These are phyloP conservation scores for Patiria miniata DNA, from an alignment of 35 echinoderm and acorn worm species.

Conservation along the genomic window DNA sequence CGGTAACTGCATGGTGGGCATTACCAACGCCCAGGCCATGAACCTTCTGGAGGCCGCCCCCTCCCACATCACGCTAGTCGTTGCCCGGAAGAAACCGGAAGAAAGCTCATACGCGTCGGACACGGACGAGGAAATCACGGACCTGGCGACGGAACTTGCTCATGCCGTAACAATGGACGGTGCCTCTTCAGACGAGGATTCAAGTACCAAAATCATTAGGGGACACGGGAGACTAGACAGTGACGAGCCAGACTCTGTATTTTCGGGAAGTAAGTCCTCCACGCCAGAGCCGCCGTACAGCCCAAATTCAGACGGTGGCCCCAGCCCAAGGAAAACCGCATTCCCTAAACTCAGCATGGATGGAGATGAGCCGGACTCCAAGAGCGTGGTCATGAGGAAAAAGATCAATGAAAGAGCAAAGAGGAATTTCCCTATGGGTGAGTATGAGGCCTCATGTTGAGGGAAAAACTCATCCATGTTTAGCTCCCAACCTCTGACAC, in stretches of 20 bases:
- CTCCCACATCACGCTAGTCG: conserved; percentile 38
- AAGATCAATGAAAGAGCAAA: neutral
- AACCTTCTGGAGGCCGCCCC: conserved; percentile 52
- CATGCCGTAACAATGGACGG: conserved; percentile 28
- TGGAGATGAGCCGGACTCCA: neutral
- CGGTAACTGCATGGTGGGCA: conserved; percentile 90
- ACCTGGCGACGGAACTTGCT: conserved; percentile 77
- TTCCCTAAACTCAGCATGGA: neutral
- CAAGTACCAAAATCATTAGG: neutral
- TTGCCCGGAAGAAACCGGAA: conserved; percentile 50
- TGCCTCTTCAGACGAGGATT: neutral
- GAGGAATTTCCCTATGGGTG: neutral
- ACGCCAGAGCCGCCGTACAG: neutral
- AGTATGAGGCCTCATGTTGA: neutral
- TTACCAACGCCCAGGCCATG: conserved; percentile 85
- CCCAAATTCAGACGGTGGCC: neutral
- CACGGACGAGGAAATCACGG: conserved; percentile 48
- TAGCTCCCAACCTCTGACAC: too few relatives aligned
- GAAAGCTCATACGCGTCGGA: conserved; percentile 17
- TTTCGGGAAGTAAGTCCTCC: neutral
- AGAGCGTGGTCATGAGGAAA: conserved; percentile 5
- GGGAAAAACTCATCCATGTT: too few relatives aligned
- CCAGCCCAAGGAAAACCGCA: neutral
- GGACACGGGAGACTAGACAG: neutral
- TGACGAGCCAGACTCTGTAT: neutral